Evolutionary conservation across 1,140 invertebrate species (phyloP).

Genomic region (Periplaneta americana): DNA sequence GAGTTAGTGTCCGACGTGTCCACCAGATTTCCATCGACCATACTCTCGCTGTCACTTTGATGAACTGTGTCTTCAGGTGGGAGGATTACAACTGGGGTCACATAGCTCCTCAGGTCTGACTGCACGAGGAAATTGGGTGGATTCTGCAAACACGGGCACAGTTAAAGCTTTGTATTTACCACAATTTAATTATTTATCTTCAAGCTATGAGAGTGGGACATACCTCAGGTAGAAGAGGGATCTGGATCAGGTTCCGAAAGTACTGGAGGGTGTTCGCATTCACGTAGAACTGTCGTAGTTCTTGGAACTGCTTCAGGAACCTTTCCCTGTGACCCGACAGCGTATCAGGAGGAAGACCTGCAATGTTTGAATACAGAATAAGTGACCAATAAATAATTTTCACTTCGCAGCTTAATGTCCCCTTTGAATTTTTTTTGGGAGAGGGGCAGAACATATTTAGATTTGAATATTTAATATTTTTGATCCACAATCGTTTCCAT

Average conservation of each 20-base stretch:
- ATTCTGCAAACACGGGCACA: constrained; percentile 46
- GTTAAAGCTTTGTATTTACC: not conserved
- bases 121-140: constrained; percentile 95
- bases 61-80: constrained; percentile 58
- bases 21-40: constrained; percentile 57
- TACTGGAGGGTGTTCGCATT: constrained; percentile 93
- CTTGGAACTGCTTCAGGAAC: constrained; percentile 84
- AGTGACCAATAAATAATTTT: too few species aligned
- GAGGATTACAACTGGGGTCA: constrained; percentile 89
- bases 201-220: constrained; percentile 20
- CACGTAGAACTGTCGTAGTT: constrained; percentile 89
- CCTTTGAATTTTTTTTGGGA: too few species aligned
- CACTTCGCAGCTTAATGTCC: too few species aligned
- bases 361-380: too few species aligned
- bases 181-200: not conserved
- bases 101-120: constrained; percentile 86
- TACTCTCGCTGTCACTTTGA: constrained; percentile 45
- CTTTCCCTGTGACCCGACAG: constrained; percentile 86
- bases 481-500: too few species aligned
- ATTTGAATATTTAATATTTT: too few species aligned
- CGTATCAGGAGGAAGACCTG: constrained; percentile 82
- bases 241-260: constrained; percentile 92
- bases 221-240: constrained; percentile 88
- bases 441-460: too few species aligned
- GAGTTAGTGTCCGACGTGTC: constrained; percentile 62